Evolutionary conservation across 2,888 invertebrate species (phyloP), one percentile per base, ranked within the genome.

Genomic region (Harpalus rufipes): DNA sequence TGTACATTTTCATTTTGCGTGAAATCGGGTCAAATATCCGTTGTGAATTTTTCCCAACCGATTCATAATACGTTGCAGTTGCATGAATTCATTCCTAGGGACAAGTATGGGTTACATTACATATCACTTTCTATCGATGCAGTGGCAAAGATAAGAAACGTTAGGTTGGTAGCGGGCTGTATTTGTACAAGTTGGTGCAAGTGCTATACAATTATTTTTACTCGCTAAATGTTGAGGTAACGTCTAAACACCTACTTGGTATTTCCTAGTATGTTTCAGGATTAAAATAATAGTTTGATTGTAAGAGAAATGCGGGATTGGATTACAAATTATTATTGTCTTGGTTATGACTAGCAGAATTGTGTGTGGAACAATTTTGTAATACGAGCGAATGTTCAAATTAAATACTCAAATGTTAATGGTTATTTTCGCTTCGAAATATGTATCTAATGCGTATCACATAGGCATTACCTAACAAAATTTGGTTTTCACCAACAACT

Each of bases 21-120:
- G 59, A 79, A 79, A 79, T 61, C 59, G 58, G 79, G 79, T 79
- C 79, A 79, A 59, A 79, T 79, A 79, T 79, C 79, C 79, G 79
- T 79, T 79, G 79, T 79, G 79, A 59, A 41, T 79, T 79, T 79
- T 79, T 74, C 72, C 44, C 72, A 74, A 18, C 41, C 68, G 68
- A 44, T 74, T 41, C 72, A 74, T 74, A 68, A 68, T 32, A 74
- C 44, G n/a, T 18, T 74, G 72, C 21, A 44, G 41, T 12, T 74
- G 41, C n/a, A 74, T 7, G 39, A 18, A 8, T 8, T 63, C 21
- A 63, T 25, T 32, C 4, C 32, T 68, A n/a, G 25, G 68, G 39
- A 68, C 12, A 68, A 68, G 68, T 39, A 68, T 68, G 41, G 68
- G 68, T 68, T 68, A 68, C 41, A 32, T 21, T 32, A 32, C 32